Percentiles rank a stretch among this genome's conserved stretches.
Conservation (phyloP, 2,113 vertebrate species). For the Hippocampus mohnikei region DNA sequence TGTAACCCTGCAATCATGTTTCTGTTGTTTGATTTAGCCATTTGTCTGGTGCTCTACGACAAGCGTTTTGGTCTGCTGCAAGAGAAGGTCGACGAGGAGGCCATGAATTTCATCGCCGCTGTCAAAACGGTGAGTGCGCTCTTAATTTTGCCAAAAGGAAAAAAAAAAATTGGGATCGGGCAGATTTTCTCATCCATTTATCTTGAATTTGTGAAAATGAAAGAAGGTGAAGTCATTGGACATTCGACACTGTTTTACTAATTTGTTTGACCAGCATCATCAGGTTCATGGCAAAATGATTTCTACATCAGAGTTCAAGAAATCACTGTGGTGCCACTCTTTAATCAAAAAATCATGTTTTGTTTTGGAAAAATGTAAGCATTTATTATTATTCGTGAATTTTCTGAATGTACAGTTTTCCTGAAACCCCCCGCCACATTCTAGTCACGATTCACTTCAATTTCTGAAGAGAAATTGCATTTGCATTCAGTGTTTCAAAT, state of each 20-base stretch:
- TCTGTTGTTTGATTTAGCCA: constrained; percentile 71
- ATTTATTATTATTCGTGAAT: too few species aligned
- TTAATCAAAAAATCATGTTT: too few species aligned
- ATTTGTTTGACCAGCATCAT: too few species aligned
- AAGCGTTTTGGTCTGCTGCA: constrained; percentile 92
- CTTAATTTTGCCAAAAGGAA: background rate
- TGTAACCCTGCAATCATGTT: background rate
- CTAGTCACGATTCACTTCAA: too few species aligned
- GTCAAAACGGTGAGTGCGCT: constrained; percentile 85
- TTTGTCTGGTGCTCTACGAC: constrained; percentile 89
- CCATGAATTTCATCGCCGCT: constrained; percentile 87
- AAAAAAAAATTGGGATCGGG: background rate
- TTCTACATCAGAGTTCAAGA: background rate
- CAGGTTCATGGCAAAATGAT: background rate
- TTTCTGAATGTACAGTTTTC: too few species aligned
- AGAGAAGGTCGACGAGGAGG: constrained; percentile 78
- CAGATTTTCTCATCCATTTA: background rate
- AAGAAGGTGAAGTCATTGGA: too few species aligned
- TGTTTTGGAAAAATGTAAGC: too few species aligned
- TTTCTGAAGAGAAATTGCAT: too few species aligned
- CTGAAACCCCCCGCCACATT: too few species aligned
- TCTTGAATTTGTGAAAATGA: background rate
- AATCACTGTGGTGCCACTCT: too few species aligned
- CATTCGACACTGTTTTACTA: too few species aligned
- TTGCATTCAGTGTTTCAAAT: too few species aligned